A percentile compares a stretch with the other conserved stretches of the same genome.
These are phyloP conservation scores for Cremastinae sp. DNA, from an alignment of 2,888 invertebrate genomes.

Conservation along the genomic window DNA sequence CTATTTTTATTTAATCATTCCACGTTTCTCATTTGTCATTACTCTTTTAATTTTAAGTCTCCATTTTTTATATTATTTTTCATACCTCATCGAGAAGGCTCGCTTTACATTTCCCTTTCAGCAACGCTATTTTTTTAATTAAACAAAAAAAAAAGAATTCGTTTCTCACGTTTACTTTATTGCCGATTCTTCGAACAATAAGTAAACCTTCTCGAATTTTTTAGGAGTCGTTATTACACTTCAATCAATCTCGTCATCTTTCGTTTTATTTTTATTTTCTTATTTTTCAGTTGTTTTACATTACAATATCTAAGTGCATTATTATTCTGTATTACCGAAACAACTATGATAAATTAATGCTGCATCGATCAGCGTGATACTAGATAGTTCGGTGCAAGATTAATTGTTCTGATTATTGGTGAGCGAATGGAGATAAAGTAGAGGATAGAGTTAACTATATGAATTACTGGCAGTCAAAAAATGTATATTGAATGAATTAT, in stretches of 20 bases:
- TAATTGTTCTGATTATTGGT: slow-evolving; percentile 28
- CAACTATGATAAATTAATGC: slow-evolving; percentile 16
- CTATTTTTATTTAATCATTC: slow-evolving; percentile 56
- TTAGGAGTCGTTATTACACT: not conserved
- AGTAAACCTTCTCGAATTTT: not conserved
- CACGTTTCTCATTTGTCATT: slow-evolving; percentile 20
- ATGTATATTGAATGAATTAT: slow-evolving; percentile 11
- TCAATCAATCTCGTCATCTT: not conserved
- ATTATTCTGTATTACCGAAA: slow-evolving; percentile 22
- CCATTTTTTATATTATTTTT: slow-evolving; percentile 16
- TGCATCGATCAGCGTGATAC: slow-evolving; percentile 47
- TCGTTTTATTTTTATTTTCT: not conserved
- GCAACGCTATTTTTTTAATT: too few species aligned
- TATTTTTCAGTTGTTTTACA: slow-evolving; percentile 12
- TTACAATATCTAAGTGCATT: slow-evolving; percentile 45
- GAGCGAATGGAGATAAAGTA: slow-evolving; percentile 17
- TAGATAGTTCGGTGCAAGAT: slow-evolving; percentile 34
- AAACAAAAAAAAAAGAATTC: slow-evolving; percentile 24
- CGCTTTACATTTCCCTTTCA: slow-evolving; percentile 13
- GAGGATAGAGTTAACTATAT: slow-evolving; percentile 8
- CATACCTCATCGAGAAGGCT: not conserved
- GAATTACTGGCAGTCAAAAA: slow-evolving; percentile 21
- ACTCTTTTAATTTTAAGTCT: slow-evolving; percentile 14
- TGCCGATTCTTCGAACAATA: slow-evolving; percentile 4
- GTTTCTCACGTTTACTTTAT: slow-evolving; percentile 3